Percentiles rank a stretch among this genome's conserved stretches.
These are phyloP conservation scores for Hemibagrus wyckioides DNA, from an alignment of 2,113 vertebrate genomes.

Conservation along the genomic window DNA sequence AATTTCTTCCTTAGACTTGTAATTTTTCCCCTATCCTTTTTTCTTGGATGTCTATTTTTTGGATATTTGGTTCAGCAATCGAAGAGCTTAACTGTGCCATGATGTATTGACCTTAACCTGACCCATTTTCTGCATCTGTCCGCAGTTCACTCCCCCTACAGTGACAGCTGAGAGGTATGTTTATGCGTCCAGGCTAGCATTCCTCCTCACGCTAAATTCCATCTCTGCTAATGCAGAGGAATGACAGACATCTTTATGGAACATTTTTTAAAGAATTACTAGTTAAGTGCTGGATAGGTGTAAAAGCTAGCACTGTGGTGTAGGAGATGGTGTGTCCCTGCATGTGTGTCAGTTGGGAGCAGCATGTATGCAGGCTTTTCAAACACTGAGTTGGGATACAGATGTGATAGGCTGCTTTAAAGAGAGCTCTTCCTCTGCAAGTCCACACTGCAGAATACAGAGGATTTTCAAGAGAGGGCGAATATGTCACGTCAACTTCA, in stretches of 20 bases:
- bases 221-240: slow-evolving; percentile 1
- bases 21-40: neutral
- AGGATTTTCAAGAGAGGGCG: neutral
- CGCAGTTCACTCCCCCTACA: neutral
- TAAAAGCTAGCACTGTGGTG: neutral
- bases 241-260: slow-evolving; percentile 25
- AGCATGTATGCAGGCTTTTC: neutral
- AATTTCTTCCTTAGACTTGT: neutral
- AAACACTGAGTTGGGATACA: neutral
- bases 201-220: neutral
- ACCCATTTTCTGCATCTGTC: neutral
- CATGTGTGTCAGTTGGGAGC: neutral
- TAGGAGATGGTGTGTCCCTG: neutral
- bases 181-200: neutral
- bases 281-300: slow-evolving; percentile 19
- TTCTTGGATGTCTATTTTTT: neutral
- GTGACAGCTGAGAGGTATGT: neutral
- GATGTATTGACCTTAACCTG: neutral
- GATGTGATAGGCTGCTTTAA: neutral
- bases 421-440: slow-evolving; percentile 6
- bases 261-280: slow-evolving; percentile 22
- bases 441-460: neutral
- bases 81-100: neutral
- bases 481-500: slow-evolving; percentile 3
- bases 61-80: neutral